phyloP scores from a whole-genome alignment of 2,888 invertebrate species.

The Junonia oenone region DNA sequence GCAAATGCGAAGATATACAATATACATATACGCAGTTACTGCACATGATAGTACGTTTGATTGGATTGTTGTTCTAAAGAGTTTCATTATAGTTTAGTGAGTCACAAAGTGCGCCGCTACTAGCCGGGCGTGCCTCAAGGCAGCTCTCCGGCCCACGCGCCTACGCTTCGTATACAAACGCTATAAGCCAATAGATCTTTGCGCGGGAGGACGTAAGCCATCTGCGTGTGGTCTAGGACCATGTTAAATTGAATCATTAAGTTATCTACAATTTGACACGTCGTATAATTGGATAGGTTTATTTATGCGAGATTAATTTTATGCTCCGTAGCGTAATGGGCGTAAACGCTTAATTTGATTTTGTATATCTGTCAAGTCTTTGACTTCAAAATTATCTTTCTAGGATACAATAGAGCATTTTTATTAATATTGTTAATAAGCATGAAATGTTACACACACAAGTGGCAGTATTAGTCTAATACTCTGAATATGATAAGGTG shows the following conservation, averaged over 20 bases:
- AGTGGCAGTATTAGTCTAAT: neutral
- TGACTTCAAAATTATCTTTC: neutral
- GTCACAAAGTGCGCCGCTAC: constrained; percentile 37
- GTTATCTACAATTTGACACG: constrained; percentile 31
- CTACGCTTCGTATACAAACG: constrained; percentile 26
- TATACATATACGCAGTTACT: neutral
- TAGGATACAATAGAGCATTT: neutral
- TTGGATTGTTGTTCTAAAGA: constrained; percentile 8
- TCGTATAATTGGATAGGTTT: constrained; percentile 31
- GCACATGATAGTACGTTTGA: neutral
- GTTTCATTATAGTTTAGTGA: constrained; percentile 32
- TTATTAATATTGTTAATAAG: neutral
- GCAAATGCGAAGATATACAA: neutral
- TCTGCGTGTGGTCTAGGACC: constrained; percentile 39
- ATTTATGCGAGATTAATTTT: constrained; percentile 27
- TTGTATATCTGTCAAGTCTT: neutral
- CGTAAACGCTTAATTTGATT: constrained; percentile 10
- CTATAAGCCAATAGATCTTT: constrained; percentile 33
- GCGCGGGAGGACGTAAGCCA: constrained; percentile 38
- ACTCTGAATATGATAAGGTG: neutral
- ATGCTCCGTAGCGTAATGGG: constrained; percentile 12
- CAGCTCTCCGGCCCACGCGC: constrained; percentile 36
- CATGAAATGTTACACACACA: neutral
- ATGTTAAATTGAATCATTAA: constrained; percentile 33
- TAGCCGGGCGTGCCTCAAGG: constrained; percentile 34